Evolutionary conservation across 2,113 vertebrate genomes (phyloP).

Genomic region (Sapayoa aenigma): DNA sequence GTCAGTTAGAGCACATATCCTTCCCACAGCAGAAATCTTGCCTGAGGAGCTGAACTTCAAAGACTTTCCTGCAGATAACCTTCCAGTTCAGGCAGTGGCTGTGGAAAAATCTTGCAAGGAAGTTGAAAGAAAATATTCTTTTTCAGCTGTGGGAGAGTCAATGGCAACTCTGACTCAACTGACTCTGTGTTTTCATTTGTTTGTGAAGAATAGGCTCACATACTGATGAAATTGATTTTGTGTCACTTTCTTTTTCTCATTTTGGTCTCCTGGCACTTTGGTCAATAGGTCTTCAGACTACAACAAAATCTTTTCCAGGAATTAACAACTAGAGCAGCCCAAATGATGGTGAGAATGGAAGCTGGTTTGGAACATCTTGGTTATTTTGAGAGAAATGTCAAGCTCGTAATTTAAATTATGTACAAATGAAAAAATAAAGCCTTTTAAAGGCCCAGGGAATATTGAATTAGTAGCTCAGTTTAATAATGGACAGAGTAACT

Average conservation of each 20-base stretch:
- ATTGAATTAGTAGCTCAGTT: not conserved
- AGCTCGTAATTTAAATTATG: not conserved
- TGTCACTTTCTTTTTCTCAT: not conserved
- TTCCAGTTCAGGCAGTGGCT: not conserved
- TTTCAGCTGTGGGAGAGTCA: not conserved
- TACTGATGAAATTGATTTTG: not conserved
- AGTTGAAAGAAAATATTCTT: not conserved
- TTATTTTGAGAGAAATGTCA: not conserved
- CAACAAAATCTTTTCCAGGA: not conserved
- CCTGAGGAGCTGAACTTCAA: not conserved
- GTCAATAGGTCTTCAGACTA: not conserved
- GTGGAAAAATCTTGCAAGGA: not conserved
- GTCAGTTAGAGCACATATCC: not conserved
- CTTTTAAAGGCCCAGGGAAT: not conserved
- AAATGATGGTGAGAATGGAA: not conserved
- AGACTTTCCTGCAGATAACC: not conserved
- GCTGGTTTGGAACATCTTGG: not conserved
- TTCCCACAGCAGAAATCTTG: not conserved
- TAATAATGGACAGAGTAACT: not conserved
- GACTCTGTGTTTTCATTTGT: not conserved
- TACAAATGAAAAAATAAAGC: not conserved
- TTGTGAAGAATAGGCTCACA: not conserved
- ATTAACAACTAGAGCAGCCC: not conserved
- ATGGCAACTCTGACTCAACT: not conserved
- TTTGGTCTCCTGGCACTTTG: not conserved